Evolutionary conservation across 2,797 vertebrate genomes (phyloP), one percentile per base, ranked within the genome.

Genomic region (Tangara arthus): DNA sequence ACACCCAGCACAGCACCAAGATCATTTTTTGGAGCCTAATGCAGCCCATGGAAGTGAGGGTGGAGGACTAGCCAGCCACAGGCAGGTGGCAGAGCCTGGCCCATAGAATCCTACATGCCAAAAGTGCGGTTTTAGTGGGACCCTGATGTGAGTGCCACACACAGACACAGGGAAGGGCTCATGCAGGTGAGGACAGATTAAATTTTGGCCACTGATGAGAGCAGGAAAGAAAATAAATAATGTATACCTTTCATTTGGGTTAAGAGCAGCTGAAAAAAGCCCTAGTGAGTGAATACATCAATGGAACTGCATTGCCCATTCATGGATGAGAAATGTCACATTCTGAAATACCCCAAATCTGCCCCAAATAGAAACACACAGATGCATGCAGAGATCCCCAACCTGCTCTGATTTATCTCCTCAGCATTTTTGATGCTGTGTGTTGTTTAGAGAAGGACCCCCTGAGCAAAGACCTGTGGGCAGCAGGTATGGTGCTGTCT

Each of bases 41-140:
- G 24, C 24, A 11, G 32, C 63, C 61, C 42, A 4, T 30, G 35
- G 44, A 41, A 85, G 12, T 6, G 24, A 70, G 49, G 34, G 23
- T 22, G 0, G 0, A 35, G 32, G 37, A 30, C 41, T 0, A 1
- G 20, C 0, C 3, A 65, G 47, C 15, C 27, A 30, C 1, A 1
- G 23, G 39, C 47, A 28, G 15, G 32, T 1, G 4, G 64, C 59
- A 93, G 86, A 80, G 68, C 28, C 73, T 83, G 83, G 73, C 28
- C 42, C 34, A 70, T 30, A 46, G 65, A 83, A 81, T 46, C 27
- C 20, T 47, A 71, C 34, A 10, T 13, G 32, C 28, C 17, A 3
- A 60, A 94, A 79, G 35, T 7, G 4, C 44, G 70, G 52, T 26
- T 14, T 21, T 32, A 26, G 17, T 61, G 47, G 32, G 55, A 79